These are phyloP conservation scores for Podarcis cretensis DNA, from an alignment of 2,113 vertebrate genomes.

Conservation along the genomic window DNA sequence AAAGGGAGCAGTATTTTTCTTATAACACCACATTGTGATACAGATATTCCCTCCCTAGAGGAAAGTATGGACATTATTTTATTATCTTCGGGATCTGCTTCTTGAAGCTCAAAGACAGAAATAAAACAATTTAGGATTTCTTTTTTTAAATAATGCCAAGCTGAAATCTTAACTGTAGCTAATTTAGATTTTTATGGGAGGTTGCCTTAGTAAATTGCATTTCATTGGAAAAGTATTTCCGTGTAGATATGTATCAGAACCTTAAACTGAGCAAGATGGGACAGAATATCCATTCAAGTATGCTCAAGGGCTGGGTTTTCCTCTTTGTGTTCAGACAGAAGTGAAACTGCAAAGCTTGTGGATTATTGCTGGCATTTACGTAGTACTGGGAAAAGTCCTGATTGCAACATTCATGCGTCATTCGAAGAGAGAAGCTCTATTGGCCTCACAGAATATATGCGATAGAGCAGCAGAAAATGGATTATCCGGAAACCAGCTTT, in stretches of 20 bases:
- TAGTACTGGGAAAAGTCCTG: slow-evolving; percentile 51
- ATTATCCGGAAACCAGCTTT: slow-evolving; percentile 5
- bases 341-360: slow-evolving; percentile 43
- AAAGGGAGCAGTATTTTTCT: background rate
- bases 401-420: slow-evolving; percentile 51
- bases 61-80: background rate
- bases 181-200: background rate
- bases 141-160: background rate
- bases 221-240: background rate
- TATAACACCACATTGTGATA: background rate
- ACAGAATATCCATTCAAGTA: background rate
- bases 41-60: background rate
- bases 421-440: background rate
- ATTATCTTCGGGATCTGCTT: background rate
- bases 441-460: slow-evolving; percentile 21
- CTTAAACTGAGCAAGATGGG: background rate
- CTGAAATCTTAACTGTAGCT: background rate
- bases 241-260: background rate
- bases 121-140: background rate
- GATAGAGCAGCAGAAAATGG: background rate
- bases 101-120: background rate
- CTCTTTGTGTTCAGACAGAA: slow-evolving; percentile 56
- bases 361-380: slow-evolving; percentile 45
- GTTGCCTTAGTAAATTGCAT: background rate
- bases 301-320: slow-evolving; percentile 47